A percentile compares a stretch with the other conserved stretches of the same genome.
These are phyloP conservation scores for Syrrhaptes paradoxus DNA, from an alignment of 2,113 vertebrate species.

Conservation along the genomic window DNA sequence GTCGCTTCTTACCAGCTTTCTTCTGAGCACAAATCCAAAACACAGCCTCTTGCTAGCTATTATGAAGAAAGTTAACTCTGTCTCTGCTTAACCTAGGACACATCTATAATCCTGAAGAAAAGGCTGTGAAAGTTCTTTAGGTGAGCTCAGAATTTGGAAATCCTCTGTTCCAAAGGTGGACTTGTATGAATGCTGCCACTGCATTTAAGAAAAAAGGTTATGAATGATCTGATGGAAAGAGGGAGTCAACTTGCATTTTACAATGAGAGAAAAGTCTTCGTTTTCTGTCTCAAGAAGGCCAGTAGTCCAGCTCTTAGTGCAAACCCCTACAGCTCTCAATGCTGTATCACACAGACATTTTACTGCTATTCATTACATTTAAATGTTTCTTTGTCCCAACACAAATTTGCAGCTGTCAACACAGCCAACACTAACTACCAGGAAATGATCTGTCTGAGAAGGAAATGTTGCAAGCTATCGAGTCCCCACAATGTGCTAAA, in stretches of 20 bases:
- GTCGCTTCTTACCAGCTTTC: too few species aligned
- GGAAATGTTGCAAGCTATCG: constrained; percentile 60
- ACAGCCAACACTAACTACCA: constrained; percentile 57
- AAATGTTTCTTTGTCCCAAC: constrained; percentile 44
- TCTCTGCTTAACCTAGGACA: too few species aligned
- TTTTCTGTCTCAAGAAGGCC: not conserved
- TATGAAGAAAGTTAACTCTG: too few species aligned
- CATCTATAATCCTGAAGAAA: not conserved
- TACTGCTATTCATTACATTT: constrained; percentile 36
- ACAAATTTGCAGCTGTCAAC: constrained; percentile 61
- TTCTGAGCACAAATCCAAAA: too few species aligned
- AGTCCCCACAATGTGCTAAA: constrained; percentile 61
- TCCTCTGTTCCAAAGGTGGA: not conserved
- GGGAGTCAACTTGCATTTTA: not conserved
- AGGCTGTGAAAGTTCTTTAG: not conserved
- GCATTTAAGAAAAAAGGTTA: not conserved
- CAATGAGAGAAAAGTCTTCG: not conserved
- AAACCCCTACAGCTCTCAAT: not conserved
- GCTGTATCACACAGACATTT: not conserved
- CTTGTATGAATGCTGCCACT: not conserved
- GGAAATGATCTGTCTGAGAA: constrained; percentile 65
- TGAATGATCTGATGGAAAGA: not conserved
- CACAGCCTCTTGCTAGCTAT: too few species aligned
- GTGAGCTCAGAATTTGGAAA: not conserved
- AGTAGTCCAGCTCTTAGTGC: not conserved